These are phyloP conservation scores for Mola mola DNA, from an alignment of 2,113 vertebrate species.

Conservation along the genomic window DNA sequence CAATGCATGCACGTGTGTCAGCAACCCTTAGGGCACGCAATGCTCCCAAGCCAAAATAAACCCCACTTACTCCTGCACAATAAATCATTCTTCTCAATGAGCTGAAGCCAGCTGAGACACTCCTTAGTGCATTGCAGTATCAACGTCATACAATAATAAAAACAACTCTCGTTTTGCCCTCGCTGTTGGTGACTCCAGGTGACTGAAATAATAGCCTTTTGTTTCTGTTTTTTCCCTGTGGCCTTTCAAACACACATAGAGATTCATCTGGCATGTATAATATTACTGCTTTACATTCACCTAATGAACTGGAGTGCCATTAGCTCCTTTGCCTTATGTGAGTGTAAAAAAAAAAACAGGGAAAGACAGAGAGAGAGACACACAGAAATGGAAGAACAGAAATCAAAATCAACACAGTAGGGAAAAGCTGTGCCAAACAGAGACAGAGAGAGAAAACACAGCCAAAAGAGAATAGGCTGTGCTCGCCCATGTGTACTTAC, in stretches of 20 bases:
- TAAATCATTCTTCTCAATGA: conserved; percentile 82
- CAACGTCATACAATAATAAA: conserved; percentile 71
- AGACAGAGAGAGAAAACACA: conserved; percentile 9
- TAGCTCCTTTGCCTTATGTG: conserved; percentile 33
- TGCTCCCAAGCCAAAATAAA: conserved; percentile 81
- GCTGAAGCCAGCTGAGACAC: conserved; percentile 75
- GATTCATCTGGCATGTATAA: no score
- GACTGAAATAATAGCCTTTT: conserved; percentile 62
- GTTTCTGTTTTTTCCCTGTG: conserved; percentile 46
- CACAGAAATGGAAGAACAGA: conserved; percentile 8
- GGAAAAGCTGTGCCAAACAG: neutral
- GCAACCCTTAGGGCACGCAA: conserved; percentile 68
- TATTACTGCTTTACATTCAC: conserved; percentile 35
- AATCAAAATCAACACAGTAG: conserved; percentile 28
- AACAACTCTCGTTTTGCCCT: conserved; percentile 46
- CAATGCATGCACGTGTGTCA: conserved; percentile 51
- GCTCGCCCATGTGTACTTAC: conserved; percentile 51
- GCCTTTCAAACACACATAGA: conserved; percentile 50
- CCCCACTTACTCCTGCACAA: conserved; percentile 75
- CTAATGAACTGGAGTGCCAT: conserved; percentile 48
- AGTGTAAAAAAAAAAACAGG: conserved; percentile 9
- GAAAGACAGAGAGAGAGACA: neutral
- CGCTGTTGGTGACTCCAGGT: conserved; percentile 61
- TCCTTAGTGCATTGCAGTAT: conserved; percentile 76
- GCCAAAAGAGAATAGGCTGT: conserved; percentile 19